Base-by-base conservation (phyloP, 2,113 vertebrate species). In the Opisthocomus hoazin region DNA sequence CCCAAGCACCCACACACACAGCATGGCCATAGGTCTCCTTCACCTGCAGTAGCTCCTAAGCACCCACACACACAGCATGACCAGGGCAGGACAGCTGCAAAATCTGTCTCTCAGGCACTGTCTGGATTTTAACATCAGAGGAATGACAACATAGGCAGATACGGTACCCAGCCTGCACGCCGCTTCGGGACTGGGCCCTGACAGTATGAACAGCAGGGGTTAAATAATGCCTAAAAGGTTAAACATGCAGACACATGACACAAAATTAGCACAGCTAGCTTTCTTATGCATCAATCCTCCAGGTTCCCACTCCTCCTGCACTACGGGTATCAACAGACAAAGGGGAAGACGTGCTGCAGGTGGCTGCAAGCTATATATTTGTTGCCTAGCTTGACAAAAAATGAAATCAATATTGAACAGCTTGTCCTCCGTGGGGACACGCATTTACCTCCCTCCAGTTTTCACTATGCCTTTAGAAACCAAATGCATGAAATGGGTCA, bases 271-370 rank as follows among this genome's bases (percentile, higher is more conserved):
- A 29, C 21, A 73, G 27, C 15, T 32, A 34, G 20, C 37, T 77
- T 43, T 58, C 73, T 20, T 32, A 23, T 2, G 12, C 26, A 19
- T 45, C 39, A 37, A 51, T 36, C 45, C 30, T 65, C 71, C 26
- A 71, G 20, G n/a, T n/a, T 70, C 37, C 50, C 23, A 53, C 21
- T 24, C 37, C 39, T 92, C 48, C 57, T 48, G 30, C 10, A 19
- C 26, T 53, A 32, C 6, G n/a, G n/a, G n/a, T n/a, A n/a, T n/a
- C n/a, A n/a, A 22, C 0, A 41, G 23, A 23, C 9, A 14, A 87
- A 5, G 20, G 9, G 20, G 1, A 64, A 27, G 10, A 51, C 0
- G 0, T 34, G 43, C 23, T 39, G 26, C 4, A 36, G 19, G 32
- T 24, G 4, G 7, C 16, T 64, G 36, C 18, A 60, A 94, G 19